phyloP scores from a whole-genome alignment of 2,113 vertebrate species.

The Smithornis capensis region DNA sequence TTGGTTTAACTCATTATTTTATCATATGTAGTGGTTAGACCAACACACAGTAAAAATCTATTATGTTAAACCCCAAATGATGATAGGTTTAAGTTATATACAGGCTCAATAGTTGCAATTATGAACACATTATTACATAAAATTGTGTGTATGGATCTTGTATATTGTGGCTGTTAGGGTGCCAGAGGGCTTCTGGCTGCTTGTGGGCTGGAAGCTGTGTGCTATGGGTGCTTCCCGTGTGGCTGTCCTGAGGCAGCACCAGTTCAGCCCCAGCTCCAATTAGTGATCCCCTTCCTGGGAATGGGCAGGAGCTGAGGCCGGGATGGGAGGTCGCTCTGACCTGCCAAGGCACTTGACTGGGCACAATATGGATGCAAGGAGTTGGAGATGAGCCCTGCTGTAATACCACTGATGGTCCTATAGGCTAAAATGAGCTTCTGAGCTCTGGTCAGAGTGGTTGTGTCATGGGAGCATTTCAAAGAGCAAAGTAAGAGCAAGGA shows the following conservation, averaged over 20 bases:
- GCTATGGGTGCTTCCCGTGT: neutral
- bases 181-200: neutral
- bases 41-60: neutral
- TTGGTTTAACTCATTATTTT: neutral
- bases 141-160: neutral
- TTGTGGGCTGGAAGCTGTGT: neutral
- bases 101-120: neutral
- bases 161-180: neutral
- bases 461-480: neutral
- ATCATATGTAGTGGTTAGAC: neutral
- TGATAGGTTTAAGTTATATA: neutral
- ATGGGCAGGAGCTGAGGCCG: neutral
- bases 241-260: neutral
- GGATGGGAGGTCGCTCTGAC: neutral
- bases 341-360: rapidly evolving
- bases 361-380: no score
- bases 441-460: neutral
- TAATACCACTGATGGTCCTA: no score
- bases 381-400: neutral
- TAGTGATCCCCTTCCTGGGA: neutral
- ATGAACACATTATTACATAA: neutral
- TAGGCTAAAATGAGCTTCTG: neutral
- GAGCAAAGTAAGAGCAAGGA: neutral
- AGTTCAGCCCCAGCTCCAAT: neutral
- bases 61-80: neutral